Conservation (phyloP, 2,113 vertebrate species). For the Brachypodius melanocephalos region DNA sequence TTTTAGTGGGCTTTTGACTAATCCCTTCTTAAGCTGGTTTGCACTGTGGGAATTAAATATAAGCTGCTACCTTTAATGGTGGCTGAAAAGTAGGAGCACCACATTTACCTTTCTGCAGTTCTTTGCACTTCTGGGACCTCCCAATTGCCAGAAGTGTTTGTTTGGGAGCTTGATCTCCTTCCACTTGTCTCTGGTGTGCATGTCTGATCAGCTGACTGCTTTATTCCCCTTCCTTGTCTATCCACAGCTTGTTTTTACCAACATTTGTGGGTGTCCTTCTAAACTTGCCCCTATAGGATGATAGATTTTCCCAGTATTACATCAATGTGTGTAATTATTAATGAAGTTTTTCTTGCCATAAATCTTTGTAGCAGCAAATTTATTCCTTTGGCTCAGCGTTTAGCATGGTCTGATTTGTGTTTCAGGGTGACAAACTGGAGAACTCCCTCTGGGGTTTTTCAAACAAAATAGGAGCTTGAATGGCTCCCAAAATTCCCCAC, state of each 20-base stretch:
- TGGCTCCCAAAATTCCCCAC: not conserved
- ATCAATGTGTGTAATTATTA: not conserved
- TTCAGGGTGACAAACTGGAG: not conserved
- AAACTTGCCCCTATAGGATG: not conserved
- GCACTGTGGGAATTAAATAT: not conserved
- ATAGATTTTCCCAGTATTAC: not conserved
- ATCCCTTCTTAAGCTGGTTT: slow-evolving; percentile 22
- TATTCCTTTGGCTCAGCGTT: not conserved
- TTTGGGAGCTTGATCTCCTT: not conserved
- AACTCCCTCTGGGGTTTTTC: not conserved
- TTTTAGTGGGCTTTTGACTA: slow-evolving; percentile 5
- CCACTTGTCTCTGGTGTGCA: not conserved
- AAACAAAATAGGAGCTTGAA: not conserved
- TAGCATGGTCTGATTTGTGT: not conserved
- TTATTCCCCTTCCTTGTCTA: not conserved
- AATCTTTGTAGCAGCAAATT: not conserved
- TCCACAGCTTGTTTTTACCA: not conserved
- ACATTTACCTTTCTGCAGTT: not conserved
- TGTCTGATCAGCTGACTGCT: not conserved
- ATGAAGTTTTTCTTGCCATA: not conserved
- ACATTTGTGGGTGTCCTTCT: not conserved
- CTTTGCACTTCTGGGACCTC: not conserved
- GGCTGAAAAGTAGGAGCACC: not conserved
- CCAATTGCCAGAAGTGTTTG: not conserved
- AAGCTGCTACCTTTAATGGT: not conserved